Percentiles rank a stretch among this genome's conserved stretches.
These are phyloP conservation scores for Lithosia quadra DNA, from an alignment of 2,888 invertebrate genomes.

Conservation along the genomic window DNA sequence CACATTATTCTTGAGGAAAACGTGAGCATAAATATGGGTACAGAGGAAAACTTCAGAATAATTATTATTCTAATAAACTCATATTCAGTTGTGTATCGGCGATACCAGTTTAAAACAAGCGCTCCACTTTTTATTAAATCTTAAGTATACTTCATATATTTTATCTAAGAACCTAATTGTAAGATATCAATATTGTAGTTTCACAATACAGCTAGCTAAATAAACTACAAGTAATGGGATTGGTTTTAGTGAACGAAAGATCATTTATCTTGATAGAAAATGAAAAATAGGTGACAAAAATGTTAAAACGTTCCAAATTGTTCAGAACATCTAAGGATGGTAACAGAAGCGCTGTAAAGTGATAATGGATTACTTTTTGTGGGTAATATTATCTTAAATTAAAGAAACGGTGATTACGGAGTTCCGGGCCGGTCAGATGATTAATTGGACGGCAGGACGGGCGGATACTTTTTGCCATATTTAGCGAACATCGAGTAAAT, in stretches of 20 bases:
- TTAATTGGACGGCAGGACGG: conserved; percentile 67
- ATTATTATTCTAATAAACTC: not conserved
- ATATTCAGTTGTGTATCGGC: not conserved
- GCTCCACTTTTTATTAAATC: not conserved
- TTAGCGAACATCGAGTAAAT: conserved; percentile 73
- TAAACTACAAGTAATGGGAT: conserved; percentile 23
- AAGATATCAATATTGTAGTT: conserved; percentile 21
- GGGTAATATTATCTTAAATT: conserved; percentile 64
- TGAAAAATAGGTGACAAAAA: conserved; percentile 26
- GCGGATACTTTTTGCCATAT: conserved; percentile 77
- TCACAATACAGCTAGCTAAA: conserved; percentile 30
- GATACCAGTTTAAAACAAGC: not conserved
- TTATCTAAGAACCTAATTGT: not conserved
- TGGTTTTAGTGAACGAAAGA: conserved; percentile 14
- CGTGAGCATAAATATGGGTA: not conserved
- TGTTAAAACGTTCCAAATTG: conserved; percentile 34
- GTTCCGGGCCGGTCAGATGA: conserved; percentile 64
- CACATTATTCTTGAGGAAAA: conserved; percentile 3
- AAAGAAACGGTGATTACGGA: conserved; percentile 66
- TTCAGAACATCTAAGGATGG: conserved; percentile 29
- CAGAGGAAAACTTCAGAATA: not conserved
- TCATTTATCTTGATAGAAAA: conserved; percentile 23
- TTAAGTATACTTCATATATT: not conserved
- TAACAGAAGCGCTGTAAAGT: conserved; percentile 39
- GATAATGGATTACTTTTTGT: conserved; percentile 45